Conservation (phyloP, 2,888 invertebrate species). For the Stomorhina lunata region DNA sequence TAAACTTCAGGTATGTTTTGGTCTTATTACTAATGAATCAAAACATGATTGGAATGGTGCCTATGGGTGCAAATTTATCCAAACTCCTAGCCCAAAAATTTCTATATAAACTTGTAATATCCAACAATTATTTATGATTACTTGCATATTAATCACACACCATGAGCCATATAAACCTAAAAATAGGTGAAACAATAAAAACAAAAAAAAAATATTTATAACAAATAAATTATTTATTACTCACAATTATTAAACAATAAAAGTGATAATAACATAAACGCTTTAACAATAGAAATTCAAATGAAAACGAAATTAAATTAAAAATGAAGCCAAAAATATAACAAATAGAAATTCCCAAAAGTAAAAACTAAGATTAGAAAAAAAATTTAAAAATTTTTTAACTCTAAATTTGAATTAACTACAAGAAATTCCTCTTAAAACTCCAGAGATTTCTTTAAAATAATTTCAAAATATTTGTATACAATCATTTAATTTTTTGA, state of each 20-base stretch:
- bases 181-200: not conserved
- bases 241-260: conserved; percentile 29
- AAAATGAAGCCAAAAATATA: not conserved
- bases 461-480: conserved; percentile 45
- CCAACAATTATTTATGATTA: too few species aligned
- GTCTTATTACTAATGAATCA: too few species aligned
- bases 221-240: conserved; percentile 27
- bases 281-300: not conserved
- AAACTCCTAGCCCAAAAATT: too few species aligned
- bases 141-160: not conserved
- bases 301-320: not conserved
- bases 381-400: too few species aligned
- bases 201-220: conserved; percentile 13
- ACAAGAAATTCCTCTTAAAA: too few species aligned
- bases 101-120: too few species aligned
- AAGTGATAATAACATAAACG: conserved; percentile 26
- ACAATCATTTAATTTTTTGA: not conserved
- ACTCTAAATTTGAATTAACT: too few species aligned
- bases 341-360: not conserved
- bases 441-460: not conserved
- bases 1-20: too few species aligned
- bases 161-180: conserved; percentile 7
- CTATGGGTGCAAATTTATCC: too few species aligned
- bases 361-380: too few species aligned
- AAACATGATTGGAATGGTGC: too few species aligned